A percentile compares a stretch with the other conserved stretches of the same genome.
Evolutionary conservation across 1,140 invertebrate genomes (phyloP).

Genomic region (Drosophila yakuba): DNA sequence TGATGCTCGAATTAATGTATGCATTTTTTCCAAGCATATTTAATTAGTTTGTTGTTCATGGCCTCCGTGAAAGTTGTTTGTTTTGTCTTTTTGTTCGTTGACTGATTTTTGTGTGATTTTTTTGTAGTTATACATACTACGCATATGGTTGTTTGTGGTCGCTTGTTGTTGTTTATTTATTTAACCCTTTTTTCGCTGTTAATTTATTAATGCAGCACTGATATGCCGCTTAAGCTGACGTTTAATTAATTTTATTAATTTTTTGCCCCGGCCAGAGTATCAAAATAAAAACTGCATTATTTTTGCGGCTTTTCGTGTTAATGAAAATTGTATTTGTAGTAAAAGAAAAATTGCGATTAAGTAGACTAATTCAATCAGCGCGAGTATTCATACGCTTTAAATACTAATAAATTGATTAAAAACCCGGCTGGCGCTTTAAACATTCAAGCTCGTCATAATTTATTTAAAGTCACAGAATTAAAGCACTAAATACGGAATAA

Average conservation of each 20-base stretch:
- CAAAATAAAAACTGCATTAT: slow-evolving; percentile 46
- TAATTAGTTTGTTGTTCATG: slow-evolving; percentile 78
- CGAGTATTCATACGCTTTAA: slow-evolving; percentile 12
- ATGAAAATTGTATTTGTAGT: slow-evolving; percentile 40
- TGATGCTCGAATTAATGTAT: slow-evolving; percentile 29
- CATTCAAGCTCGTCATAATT: not conserved
- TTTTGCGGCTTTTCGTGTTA: slow-evolving; percentile 51
- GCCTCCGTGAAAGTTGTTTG: slow-evolving; percentile 42
- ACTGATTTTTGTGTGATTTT: slow-evolving; percentile 10
- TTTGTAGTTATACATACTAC: not conserved
- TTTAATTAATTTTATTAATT: slow-evolving; percentile 80
- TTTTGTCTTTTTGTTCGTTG: slow-evolving; percentile 37
- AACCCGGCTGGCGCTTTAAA: not conserved
- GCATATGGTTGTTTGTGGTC: slow-evolving; percentile 42
- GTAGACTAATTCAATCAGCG: slow-evolving; percentile 50
- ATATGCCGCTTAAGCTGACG: slow-evolving; percentile 74
- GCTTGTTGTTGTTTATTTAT: slow-evolving; percentile 65
- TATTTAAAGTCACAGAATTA: not conserved
- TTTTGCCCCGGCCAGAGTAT: slow-evolving; percentile 45
- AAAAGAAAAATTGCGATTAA: slow-evolving; percentile 43
- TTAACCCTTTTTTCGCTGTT: slow-evolving; percentile 54
- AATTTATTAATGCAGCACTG: slow-evolving; percentile 76
- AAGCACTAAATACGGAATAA: not conserved
- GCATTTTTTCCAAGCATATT: slow-evolving; percentile 52
- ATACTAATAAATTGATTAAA: slow-evolving; percentile 19